Conservation (phyloP, 2,113 vertebrate species). For the mouse (Mus musculus) region GRCm39 chr4:101061501-101062000, state of each 20-base stretch:
- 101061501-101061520: neutral
- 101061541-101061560: neutral
- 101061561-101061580: neutral
- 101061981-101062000: neutral
- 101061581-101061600: neutral
- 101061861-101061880: neutral
- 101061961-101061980: neutral
- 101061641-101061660: neutral
- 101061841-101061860: neutral
- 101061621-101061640: neutral
- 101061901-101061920: slow-evolving; percentile 7
- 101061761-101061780: neutral
- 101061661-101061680: neutral
- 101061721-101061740: neutral
- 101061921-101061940: neutral
- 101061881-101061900: neutral
- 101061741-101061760: neutral
- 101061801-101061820: neutral
- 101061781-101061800: slow-evolving; percentile 31
- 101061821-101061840: neutral
- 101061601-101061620: neutral
- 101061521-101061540: neutral
- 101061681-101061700: neutral
- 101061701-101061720: neutral
- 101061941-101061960: neutral